These are phyloP conservation scores for Drosophila athabasca DNA, from an alignment of 1,140 invertebrate species.

Conservation along the genomic window DNA sequence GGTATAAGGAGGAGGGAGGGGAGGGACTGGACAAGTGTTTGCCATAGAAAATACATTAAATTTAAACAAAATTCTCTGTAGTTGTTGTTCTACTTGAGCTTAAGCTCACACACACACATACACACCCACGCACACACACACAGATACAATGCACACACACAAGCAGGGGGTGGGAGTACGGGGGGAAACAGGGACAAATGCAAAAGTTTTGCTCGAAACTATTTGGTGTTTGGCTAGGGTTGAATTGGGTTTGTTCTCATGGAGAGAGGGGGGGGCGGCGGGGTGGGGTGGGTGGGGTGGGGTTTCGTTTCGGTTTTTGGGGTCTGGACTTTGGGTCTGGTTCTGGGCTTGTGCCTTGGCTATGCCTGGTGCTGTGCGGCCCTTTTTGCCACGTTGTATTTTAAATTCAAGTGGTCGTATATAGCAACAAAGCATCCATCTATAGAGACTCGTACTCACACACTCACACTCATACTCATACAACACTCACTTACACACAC, in stretches of 20 bases:
- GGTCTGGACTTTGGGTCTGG: constrained; percentile 11
- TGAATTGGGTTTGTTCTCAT: constrained; percentile 28
- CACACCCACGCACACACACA: constrained; percentile 27
- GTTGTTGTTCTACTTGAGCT: constrained; percentile 74
- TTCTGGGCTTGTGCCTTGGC: neutral
- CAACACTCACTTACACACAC: neutral
- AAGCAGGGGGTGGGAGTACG: neutral
- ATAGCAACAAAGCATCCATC: constrained; percentile 54
- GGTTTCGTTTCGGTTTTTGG: too few species aligned
- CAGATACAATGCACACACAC: constrained; percentile 27
- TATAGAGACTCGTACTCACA: constrained; percentile 11
- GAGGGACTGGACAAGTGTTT: constrained; percentile 59
- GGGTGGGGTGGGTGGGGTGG: too few species aligned
- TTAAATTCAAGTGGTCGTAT: constrained; percentile 78
- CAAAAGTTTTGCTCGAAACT: constrained; percentile 77
- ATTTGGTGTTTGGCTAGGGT: constrained; percentile 52
- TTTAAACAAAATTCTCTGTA: constrained; percentile 77
- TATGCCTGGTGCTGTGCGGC: constrained; percentile 22
- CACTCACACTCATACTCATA: constrained; percentile 7
- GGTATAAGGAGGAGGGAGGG: neutral
- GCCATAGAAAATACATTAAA: constrained; percentile 82
- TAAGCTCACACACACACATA: constrained; percentile 55
- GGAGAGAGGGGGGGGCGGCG: neutral
- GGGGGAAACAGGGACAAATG: constrained; percentile 47
- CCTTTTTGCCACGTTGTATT: constrained; percentile 79